A percentile compares a stretch with the other conserved stretches of the same genome.
Evolutionary conservation across 2,797 vertebrate genomes (phyloP).

Genomic region (Hozukius guyotensis): DNA sequence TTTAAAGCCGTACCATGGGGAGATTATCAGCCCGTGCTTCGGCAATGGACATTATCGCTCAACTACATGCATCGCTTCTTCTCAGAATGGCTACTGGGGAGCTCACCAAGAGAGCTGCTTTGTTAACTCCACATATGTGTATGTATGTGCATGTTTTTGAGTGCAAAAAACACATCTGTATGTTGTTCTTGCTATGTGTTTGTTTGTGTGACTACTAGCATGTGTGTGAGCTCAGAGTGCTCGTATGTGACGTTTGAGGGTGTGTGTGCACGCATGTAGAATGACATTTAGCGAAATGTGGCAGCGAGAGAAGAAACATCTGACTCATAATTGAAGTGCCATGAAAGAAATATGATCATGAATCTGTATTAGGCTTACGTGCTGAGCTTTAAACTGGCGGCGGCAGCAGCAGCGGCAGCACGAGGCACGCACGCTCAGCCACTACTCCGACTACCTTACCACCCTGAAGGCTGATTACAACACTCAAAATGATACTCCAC

Average conservation of each 20-base stretch:
- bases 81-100: conserved; percentile 71
- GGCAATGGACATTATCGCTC: conserved; percentile 76
- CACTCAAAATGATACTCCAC: conserved; percentile 56
- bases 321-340: conserved; percentile 83
- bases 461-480: conserved; percentile 63
- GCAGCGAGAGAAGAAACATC: conserved; percentile 73
- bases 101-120: conserved; percentile 62
- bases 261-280: conserved; percentile 71
- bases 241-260: conserved; percentile 40
- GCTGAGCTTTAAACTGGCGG: conserved; percentile 56
- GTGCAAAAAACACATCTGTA: background rate
- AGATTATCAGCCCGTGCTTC: conserved; percentile 74
- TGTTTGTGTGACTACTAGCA: conserved; percentile 12
- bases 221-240: conserved; percentile 2
- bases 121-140: conserved; percentile 30
- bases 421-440: conserved; percentile 19
- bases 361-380: conserved; percentile 66
- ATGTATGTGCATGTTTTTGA: background rate
- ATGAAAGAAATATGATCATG: conserved; percentile 79
- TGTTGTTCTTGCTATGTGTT: conserved; percentile 4
- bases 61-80: conserved; percentile 76
- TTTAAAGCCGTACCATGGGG: conserved; percentile 71
- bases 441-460: conserved; percentile 34
- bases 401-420: conserved; percentile 39
- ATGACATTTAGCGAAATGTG: conserved; percentile 80